Evolutionary conservation across 2,888 invertebrate species (phyloP).

Genomic region (Syrista parreyssii): DNA sequence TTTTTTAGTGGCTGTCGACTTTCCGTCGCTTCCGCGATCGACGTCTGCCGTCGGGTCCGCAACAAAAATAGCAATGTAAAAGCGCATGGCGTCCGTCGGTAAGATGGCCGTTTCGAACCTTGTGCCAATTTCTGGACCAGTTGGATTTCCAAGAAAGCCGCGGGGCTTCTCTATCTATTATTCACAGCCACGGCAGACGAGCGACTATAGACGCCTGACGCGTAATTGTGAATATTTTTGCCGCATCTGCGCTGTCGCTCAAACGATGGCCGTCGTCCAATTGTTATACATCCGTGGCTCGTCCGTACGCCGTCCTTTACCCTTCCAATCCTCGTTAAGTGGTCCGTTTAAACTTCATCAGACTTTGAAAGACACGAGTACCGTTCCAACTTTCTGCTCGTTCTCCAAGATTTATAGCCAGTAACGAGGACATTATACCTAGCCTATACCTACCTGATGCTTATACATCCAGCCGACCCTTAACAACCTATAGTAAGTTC

Average conservation of each 20-base stretch:
- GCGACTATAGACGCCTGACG: slow-evolving; percentile 44
- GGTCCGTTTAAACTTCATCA: neutral
- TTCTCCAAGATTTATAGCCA: neutral
- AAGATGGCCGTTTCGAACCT: slow-evolving; percentile 47
- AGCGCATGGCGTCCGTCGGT: slow-evolving; percentile 24
- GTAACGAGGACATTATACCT: neutral
- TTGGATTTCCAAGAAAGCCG: slow-evolving; percentile 47
- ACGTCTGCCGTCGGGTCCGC: neutral
- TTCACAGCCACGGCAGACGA: slow-evolving; percentile 20
- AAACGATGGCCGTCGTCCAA: slow-evolving; percentile 62
- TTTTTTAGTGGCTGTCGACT: neutral
- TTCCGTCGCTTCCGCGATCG: neutral
- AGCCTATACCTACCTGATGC: neutral
- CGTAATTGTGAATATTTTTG: slow-evolving; percentile 64
- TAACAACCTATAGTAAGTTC: neutral
- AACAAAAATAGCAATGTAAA: slow-evolving; percentile 28
- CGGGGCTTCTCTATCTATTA: slow-evolving; percentile 3
- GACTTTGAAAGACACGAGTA: neutral
- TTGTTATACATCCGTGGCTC: slow-evolving; percentile 35
- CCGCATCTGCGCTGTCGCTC: slow-evolving; percentile 62
- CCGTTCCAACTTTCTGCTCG: neutral
- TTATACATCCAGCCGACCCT: neutral
- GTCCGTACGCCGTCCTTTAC: neutral
- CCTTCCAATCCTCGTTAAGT: neutral
- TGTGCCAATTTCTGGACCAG: slow-evolving; percentile 58